Evolutionary conservation across 1,140 invertebrate species (phyloP).

Genomic region (Acromyrmex heyeri): DNA sequence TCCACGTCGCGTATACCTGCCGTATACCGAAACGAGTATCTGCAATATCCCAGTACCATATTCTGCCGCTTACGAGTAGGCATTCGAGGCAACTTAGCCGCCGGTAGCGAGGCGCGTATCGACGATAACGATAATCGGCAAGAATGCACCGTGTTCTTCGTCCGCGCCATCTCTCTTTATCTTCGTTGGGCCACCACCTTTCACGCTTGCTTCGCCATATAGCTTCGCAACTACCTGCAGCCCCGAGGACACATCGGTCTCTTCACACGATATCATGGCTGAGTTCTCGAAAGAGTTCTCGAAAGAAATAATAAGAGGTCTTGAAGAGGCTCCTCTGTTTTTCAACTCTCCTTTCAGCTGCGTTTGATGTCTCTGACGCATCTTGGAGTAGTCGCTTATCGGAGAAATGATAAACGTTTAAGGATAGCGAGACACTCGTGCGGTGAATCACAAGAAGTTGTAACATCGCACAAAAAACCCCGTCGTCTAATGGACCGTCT

Average conservation of each 20-base stretch:
- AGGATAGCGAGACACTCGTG: neutral
- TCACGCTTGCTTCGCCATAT: neutral
- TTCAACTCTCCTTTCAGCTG: constrained; percentile 19
- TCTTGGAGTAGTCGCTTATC: constrained; percentile 31
- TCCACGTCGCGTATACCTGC: constrained; percentile 15
- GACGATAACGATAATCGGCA: constrained; percentile 72
- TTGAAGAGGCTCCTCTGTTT: constrained; percentile 35
- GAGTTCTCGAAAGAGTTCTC: constrained; percentile 30
- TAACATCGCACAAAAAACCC: neutral
- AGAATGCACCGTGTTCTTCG: constrained; percentile 51
- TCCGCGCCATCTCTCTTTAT: constrained; percentile 9
- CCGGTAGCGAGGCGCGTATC: constrained; percentile 63
- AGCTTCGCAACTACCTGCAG: constrained; percentile 30
- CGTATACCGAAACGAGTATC: constrained; percentile 60
- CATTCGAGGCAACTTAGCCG: constrained; percentile 58
- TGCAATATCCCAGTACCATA: constrained; percentile 63
- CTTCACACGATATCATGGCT: constrained; percentile 16
- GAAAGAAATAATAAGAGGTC: constrained; percentile 26
- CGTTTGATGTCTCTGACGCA: constrained; percentile 27
- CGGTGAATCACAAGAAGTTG: neutral
- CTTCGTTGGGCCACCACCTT: constrained; percentile 47
- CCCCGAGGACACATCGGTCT: constrained; percentile 30
- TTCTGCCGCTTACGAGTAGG: constrained; percentile 46
- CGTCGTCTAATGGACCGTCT: constrained; percentile 29
- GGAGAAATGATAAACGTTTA: constrained; percentile 48